Evolutionary conservation across 2,113 vertebrate species (phyloP).

Genomic region (Ailuropoda melanoleuca): DNA sequence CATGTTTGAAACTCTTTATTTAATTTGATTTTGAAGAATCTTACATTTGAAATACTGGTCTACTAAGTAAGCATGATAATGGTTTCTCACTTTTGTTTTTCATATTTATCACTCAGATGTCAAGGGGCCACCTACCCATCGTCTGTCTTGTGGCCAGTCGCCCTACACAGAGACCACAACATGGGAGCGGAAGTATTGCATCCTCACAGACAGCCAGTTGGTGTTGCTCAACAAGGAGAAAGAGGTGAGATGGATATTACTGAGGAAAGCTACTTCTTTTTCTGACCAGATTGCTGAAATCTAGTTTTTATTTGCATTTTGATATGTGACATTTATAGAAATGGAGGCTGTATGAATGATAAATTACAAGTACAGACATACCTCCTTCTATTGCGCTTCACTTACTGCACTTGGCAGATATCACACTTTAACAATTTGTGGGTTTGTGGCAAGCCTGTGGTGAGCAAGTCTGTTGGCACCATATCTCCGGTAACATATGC

Average conservation of each 20-base stretch:
- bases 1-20: background rate
- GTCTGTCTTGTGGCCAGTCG: constrained; percentile 95
- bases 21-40: background rate
- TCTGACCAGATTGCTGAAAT: background rate
- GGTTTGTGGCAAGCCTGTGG: background rate
- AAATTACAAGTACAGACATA: background rate
- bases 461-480: background rate
- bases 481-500: background rate
- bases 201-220: constrained; percentile 96
- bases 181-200: constrained; percentile 95
- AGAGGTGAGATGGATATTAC: constrained; percentile 86
- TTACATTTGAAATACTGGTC: background rate
- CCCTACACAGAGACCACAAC: constrained; percentile 89
- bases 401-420: background rate
- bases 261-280: background rate
- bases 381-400: background rate
- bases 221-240: constrained; percentile 94
- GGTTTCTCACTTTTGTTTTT: background rate
- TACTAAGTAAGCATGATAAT: background rate
- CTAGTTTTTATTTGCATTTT: background rate
- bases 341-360: background rate
- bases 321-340: background rate
- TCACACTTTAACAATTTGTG: background rate
- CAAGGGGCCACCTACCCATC: constrained; percentile 94
- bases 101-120: constrained; percentile 87